A percentile compares a stretch with the other conserved stretches of the same genome.
These are phyloP conservation scores for Choristoneura fumiferana DNA, from an alignment of 1,140 invertebrate species.

Conservation along the genomic window DNA sequence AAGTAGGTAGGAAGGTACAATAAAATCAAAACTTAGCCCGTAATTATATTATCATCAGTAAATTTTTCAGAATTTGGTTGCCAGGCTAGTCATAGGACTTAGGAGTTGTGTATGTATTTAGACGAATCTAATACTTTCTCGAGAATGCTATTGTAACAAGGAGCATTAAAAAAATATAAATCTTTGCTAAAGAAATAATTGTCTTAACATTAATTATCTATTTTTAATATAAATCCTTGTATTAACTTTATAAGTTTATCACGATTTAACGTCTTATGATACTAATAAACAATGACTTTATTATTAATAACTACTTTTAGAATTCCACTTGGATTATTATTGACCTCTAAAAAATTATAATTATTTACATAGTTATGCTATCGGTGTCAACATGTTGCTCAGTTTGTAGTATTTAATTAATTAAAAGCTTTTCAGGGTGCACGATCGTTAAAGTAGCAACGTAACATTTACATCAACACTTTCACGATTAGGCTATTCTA, in stretches of 20 bases:
- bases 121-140: too few species aligned
- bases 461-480: constrained; percentile 43
- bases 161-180: constrained; percentile 46
- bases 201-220: constrained; percentile 30
- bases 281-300: constrained; percentile 55
- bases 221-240: constrained; percentile 43
- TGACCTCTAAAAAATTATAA: constrained; percentile 39
- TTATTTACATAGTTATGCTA: constrained; percentile 37
- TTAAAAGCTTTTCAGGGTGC: constrained; percentile 31
- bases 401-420: constrained; percentile 21
- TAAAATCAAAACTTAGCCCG: too few species aligned
- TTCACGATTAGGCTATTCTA: constrained; percentile 43
- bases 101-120: too few species aligned
- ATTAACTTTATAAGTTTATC: constrained; percentile 52
- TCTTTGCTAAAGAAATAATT: constrained; percentile 19
- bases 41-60: too few species aligned
- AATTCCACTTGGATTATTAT: constrained; percentile 40
- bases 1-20: too few species aligned
- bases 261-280: constrained; percentile 58
- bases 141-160: constrained; percentile 26
- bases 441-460: constrained; percentile 40
- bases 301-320: constrained; percentile 54
- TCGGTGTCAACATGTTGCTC: constrained; percentile 32
- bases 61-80: too few species aligned
- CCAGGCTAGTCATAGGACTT: too few species aligned